A percentile compares a stretch with the other conserved stretches of the same genome.
Conservation (phyloP, 92 coral and sea anemone genomes). For the Siderastrea radians region DNA sequence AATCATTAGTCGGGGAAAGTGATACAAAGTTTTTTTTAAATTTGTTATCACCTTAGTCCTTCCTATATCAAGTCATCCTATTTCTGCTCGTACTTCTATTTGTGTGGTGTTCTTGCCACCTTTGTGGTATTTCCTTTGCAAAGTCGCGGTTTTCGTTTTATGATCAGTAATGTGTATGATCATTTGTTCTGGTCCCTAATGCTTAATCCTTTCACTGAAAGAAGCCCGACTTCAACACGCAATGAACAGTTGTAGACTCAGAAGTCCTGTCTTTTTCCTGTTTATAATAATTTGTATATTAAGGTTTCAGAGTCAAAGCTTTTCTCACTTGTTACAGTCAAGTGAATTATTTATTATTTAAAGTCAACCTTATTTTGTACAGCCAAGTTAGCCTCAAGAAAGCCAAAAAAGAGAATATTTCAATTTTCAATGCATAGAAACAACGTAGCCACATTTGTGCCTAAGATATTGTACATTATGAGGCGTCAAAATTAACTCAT, state of each 20-base stretch:
- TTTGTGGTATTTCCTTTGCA: not conserved
- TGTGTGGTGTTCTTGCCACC: not conserved
- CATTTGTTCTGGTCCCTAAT: not conserved
- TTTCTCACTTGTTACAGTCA: not conserved
- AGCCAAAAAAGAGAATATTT: not conserved
- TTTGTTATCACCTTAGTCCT: not conserved
- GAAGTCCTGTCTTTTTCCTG: not conserved
- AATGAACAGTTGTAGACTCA: too few relatives aligned
- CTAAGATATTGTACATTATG: not conserved
- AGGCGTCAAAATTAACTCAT: constrained; percentile 18
- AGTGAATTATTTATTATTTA: constrained; percentile 53
- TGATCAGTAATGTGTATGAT: not conserved
- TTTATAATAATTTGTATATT: constrained; percentile 9
- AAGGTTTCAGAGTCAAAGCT: not conserved
- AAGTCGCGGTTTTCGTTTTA: not conserved
- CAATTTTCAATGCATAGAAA: constrained; percentile 6
- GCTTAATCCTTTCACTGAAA: not conserved
- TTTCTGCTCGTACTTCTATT: not conserved
- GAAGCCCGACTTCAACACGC: not conserved
- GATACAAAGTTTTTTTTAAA: not conserved
- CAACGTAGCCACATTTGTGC: constrained; percentile 13
- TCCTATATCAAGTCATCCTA: not conserved
- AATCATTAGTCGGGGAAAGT: constrained; percentile 1
- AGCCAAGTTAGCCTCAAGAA: not conserved
- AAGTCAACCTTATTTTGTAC: constrained; percentile 52